A percentile compares a stretch with the other conserved stretches of the same genome.
phyloP scores from a whole-genome alignment of 2,888 invertebrate genomes.

The Polietes domitor region DNA sequence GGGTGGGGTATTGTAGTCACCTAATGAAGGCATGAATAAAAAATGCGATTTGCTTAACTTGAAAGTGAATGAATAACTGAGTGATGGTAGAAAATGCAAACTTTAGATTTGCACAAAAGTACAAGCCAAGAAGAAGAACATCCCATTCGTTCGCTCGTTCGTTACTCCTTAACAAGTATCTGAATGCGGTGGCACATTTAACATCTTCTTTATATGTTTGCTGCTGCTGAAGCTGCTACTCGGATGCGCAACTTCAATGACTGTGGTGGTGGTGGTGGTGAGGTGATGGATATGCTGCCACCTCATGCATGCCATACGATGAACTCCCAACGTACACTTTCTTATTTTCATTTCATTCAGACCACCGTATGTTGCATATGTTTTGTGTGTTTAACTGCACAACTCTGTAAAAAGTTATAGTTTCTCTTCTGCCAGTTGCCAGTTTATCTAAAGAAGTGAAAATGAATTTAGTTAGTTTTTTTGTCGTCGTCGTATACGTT shows the following conservation, averaged over 20 bases:
- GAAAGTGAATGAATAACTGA: slow-evolving; percentile 41
- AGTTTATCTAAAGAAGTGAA: slow-evolving; percentile 33
- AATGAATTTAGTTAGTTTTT: slow-evolving; percentile 39
- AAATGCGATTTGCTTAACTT: slow-evolving; percentile 63
- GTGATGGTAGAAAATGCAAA: slow-evolving; percentile 1
- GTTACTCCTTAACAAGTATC: not conserved
- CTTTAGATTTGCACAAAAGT: slow-evolving; percentile 22
- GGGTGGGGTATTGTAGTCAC: slow-evolving; percentile 46
- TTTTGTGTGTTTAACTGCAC: too few species aligned
- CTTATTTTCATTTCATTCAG: not conserved
- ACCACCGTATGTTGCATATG: not conserved
- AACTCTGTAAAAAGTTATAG: slow-evolving; percentile 37
- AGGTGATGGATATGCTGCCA: not conserved
- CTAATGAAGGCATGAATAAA: slow-evolving; percentile 67
- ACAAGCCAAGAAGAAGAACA: not conserved
- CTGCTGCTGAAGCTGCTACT: not conserved
- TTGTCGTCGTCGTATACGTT: not conserved
- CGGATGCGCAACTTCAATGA: not conserved
- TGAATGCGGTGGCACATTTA: not conserved
- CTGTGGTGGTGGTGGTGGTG: too few species aligned
- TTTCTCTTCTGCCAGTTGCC: slow-evolving; percentile 17
- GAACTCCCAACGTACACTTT: not conserved
- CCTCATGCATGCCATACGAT: too few species aligned
- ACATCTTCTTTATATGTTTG: not conserved
- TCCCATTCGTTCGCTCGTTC: not conserved